Conservation (phyloP, 2,113 vertebrate species). For the Hypocryptadius cinnamomeus region DNA sequence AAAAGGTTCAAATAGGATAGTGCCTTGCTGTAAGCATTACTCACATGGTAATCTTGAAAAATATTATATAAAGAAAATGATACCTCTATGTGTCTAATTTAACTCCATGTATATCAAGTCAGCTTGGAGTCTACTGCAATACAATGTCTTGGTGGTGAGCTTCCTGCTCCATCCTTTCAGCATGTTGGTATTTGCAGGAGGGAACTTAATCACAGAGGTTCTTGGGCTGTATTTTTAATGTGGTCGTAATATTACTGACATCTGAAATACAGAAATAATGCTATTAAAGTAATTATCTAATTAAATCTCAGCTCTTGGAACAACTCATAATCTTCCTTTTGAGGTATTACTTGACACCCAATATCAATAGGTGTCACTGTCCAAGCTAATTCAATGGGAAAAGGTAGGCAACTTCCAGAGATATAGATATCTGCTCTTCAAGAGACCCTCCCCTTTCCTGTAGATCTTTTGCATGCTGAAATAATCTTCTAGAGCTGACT, state of each 20-base stretch:
- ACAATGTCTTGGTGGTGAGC: background rate
- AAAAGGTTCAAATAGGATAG: background rate
- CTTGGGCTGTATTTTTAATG: background rate
- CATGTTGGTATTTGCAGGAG: background rate
- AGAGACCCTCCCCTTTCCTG: background rate
- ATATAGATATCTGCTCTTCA: background rate
- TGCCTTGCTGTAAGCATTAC: background rate
- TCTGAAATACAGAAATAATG: background rate
- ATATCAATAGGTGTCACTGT: background rate
- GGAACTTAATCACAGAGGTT: background rate
- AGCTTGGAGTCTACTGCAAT: background rate
- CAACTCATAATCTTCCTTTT: background rate
- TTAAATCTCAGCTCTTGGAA: background rate
- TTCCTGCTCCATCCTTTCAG: background rate
- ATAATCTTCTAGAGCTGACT: background rate
- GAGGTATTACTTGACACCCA: background rate
- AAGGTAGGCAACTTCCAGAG: background rate
- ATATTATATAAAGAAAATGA: background rate
- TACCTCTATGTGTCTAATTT: background rate
- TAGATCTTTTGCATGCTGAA: background rate
- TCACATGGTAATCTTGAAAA: background rate
- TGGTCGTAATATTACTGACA: background rate
- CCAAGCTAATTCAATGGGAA: background rate
- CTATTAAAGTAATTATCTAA: background rate
- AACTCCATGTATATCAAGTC: background rate